Evolutionary conservation across 2,888 invertebrate species (phyloP), one percentile per base, ranked within the genome.

Genomic region (Meliscaeva auricollis): DNA sequence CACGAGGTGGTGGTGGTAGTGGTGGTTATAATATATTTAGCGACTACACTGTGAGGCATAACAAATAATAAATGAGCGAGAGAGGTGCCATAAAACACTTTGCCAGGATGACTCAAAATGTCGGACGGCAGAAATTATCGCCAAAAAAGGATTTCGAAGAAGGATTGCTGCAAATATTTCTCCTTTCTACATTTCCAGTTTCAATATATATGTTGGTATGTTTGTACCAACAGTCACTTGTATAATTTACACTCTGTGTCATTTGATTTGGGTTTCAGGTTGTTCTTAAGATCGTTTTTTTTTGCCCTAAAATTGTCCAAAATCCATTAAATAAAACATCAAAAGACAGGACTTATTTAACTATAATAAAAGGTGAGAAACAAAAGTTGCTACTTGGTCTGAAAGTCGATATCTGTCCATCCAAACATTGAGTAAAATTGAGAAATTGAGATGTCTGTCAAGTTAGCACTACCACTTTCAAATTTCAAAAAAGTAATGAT

Each of bases 11-110:
- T 7, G 11, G 38, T 9, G 11, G 11, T 9, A 13, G 38, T 4
- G 80, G 81, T 72, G 81, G 85, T 85, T 85, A 85, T 85, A 85
- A 85, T 85, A 85, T 85, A 85, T 85, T 85, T 85, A 85, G 85
- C 85, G 85, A 81, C 81, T 85, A 85, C 85, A 73, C 81, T 84
- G 79, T 83, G 83, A 83, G 76, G 87, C 80, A 84, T 80, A 66
- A 87, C 87, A 87, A 87, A 87, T 87, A 84, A 87, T 87, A 87
- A 84, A 87, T 87, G 87, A 84, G 84, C 84, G 84, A 87, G 73
- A 84, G 87, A 79, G 84, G 84, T 83, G 87, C 87, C 87, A 87
- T 87, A 87, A 87, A 84, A 87, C 84, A 87, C 83, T 83, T 79
- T 83, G 79, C 79, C 76, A 84, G 84, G 84, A 84, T 87, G 79